phyloP scores from a whole-genome alignment of 2,113 vertebrate species.

The Cheirogaleus medius region DNA sequence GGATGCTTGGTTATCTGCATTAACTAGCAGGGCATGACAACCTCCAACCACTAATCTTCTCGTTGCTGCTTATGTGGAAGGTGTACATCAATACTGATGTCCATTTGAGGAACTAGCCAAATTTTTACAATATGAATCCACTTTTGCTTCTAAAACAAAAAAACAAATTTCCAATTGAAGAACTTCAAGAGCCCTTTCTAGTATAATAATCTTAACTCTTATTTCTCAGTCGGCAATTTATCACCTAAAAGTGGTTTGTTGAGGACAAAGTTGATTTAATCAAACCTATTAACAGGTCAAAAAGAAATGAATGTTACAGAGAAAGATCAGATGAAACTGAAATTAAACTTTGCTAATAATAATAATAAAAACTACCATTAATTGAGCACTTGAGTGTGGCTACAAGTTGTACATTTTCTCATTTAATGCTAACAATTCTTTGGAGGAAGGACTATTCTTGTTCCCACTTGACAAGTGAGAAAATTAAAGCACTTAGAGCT shows the following conservation, averaged over 20 bases:
- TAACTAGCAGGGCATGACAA: background rate
- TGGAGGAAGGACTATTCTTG: background rate
- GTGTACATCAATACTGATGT: background rate
- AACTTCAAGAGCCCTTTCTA: background rate
- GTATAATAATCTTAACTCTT: background rate
- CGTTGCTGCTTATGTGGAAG: background rate
- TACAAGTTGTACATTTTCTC: background rate
- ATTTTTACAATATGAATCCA: background rate
- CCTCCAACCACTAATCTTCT: background rate
- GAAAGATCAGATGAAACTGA: background rate
- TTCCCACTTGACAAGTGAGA: background rate
- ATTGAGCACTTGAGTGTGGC: background rate
- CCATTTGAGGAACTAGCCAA: background rate
- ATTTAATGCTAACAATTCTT: background rate
- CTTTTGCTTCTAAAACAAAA: background rate
- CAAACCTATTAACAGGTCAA: background rate
- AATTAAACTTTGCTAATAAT: constrained; percentile 1
- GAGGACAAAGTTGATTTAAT: background rate
- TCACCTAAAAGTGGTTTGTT: background rate
- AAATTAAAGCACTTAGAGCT: constrained; percentile 1
- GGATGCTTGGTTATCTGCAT: background rate
- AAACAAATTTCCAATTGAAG: background rate
- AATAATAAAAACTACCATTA: background rate
- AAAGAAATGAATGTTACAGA: background rate
- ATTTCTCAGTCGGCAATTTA: background rate